phyloP scores from a whole-genome alignment of 2,888 invertebrate species.

The Muschampia plurimacula region DNA sequence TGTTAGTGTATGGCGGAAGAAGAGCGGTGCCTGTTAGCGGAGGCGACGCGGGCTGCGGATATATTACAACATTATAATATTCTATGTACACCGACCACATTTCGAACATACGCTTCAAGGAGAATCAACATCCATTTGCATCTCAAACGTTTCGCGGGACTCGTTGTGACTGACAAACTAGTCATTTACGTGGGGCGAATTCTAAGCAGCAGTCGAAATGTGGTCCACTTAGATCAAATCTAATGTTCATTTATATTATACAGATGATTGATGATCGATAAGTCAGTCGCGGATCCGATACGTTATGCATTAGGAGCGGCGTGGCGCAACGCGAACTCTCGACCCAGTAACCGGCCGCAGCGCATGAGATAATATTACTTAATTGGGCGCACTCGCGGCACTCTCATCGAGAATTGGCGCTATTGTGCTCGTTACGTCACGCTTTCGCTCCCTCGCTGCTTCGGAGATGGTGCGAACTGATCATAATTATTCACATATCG shows the following conservation, averaged over 20 bases:
- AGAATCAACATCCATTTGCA: background rate
- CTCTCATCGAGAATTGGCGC: constrained; percentile 30
- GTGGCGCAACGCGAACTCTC: constrained; percentile 32
- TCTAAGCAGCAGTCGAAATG: constrained; percentile 8
- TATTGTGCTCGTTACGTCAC: constrained; percentile 31
- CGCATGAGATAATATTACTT: constrained; percentile 40
- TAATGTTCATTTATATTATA: constrained; percentile 26
- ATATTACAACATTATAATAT: constrained; percentile 20
- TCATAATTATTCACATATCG: background rate
- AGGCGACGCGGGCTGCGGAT: constrained; percentile 32
- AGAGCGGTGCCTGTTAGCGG: constrained; percentile 35
- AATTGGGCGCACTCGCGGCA: constrained; percentile 33
- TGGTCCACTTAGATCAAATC: constrained; percentile 9
- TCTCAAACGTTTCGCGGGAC: constrained; percentile 7
- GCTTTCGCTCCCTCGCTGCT: constrained; percentile 22
- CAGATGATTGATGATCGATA: constrained; percentile 2
- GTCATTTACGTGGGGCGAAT: background rate
- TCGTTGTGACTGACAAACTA: constrained; percentile 8
- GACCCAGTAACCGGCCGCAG: constrained; percentile 32
- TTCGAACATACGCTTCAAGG: constrained; percentile 5
- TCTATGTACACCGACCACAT: constrained; percentile 17
- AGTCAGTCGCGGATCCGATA: constrained; percentile 6
- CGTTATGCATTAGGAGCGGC: constrained; percentile 30
- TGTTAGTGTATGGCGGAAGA: constrained; percentile 34
- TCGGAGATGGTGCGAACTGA: background rate